phyloP scores from a whole-genome alignment of 2,888 invertebrate species.

The Polyommatus iphigenia region DNA sequence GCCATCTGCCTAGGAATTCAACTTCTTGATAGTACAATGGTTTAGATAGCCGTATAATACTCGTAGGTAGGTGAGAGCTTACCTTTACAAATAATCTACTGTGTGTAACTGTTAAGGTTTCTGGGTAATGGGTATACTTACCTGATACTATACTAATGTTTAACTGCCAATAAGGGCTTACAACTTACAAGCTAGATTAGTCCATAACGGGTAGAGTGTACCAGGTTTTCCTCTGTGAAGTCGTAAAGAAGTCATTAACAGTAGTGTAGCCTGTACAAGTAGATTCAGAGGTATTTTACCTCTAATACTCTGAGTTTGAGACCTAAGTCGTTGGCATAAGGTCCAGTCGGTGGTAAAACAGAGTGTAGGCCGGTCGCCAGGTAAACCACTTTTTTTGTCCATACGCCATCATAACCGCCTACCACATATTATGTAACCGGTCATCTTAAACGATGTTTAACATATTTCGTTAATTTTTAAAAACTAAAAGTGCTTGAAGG shows the following conservation, averaged over 20 bases:
- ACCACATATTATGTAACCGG: not conserved
- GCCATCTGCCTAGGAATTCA: no score
- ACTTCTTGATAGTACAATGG: no score
- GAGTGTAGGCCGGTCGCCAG: not conserved
- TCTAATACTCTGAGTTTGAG: no score
- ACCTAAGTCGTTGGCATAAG: not conserved
- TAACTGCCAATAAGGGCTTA: no score
- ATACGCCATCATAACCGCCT: not conserved
- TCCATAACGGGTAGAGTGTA: not conserved
- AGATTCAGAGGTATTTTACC: not conserved
- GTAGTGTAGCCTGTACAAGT: not conserved
- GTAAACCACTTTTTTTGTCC: slow-evolving; percentile 16
- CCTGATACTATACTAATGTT: no score
- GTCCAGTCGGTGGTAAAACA: not conserved
- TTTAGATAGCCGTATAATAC: no score
- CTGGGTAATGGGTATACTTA: no score
- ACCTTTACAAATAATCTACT: no score
- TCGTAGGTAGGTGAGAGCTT: no score
- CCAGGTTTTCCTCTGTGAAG: not conserved
- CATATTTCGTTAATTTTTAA: no score
- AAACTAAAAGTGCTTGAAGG: no score
- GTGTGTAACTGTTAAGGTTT: no score
- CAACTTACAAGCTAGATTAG: not conserved
- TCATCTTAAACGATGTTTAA: not conserved
- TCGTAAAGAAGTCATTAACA: slow-evolving; percentile 19